phyloP scores from a whole-genome alignment of 2,113 vertebrate genomes.

The Corythornis vintsioides region DNA sequence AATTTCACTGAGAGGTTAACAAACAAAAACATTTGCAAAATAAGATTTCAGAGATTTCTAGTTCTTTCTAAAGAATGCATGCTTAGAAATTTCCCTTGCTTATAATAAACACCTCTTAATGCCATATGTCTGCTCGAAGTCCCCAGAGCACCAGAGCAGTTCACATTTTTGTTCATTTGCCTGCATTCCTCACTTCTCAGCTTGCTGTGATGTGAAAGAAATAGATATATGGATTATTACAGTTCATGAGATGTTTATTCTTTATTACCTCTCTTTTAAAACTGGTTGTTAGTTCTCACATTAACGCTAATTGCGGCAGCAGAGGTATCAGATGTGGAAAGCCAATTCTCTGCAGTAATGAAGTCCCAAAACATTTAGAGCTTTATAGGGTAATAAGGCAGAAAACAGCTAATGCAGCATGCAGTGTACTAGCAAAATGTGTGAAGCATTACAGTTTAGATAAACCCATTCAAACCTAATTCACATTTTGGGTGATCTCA shows the following conservation, averaged over 20 bases:
- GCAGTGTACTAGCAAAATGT: background rate
- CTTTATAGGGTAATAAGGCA: slow-evolving; percentile 39
- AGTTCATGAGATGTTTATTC: background rate
- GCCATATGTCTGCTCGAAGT: background rate
- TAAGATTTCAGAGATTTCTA: background rate
- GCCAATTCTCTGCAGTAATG: background rate
- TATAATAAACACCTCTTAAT: background rate
- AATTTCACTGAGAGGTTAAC: background rate
- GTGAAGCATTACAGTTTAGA: background rate
- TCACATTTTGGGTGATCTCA: slow-evolving; percentile 7
- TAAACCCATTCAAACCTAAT: slow-evolving; percentile 22
- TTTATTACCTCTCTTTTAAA: slow-evolving; percentile 1
- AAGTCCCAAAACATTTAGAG: slow-evolving; percentile 21
- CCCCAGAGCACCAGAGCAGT: background rate
- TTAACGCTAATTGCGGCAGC: slow-evolving; percentile 43
- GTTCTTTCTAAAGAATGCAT: background rate
- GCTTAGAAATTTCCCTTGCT: background rate
- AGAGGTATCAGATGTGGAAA: slow-evolving; percentile 31
- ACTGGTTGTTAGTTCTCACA: slow-evolving; percentile 2
- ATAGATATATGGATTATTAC: background rate
- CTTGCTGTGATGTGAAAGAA: background rate
- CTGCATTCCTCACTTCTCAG: background rate
- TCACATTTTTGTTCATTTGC: background rate
- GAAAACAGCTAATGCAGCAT: slow-evolving; percentile 44
- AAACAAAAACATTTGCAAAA: background rate